Percentiles rank a stretch among this genome's conserved stretches.
phyloP scores from a whole-genome alignment of 1,140 invertebrate species.

The Drosophila miranda region DNA sequence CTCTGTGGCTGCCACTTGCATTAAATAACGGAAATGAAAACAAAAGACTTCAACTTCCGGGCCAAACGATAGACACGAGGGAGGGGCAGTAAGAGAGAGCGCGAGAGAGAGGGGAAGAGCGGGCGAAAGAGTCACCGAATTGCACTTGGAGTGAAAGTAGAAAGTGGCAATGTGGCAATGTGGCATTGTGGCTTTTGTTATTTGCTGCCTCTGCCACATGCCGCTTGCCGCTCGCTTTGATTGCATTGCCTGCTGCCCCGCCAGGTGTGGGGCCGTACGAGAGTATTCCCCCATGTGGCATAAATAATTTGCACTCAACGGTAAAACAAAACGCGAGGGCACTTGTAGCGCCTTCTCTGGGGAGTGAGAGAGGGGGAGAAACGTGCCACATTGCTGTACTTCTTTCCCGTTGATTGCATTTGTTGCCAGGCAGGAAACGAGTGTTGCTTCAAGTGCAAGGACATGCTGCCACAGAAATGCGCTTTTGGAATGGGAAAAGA shows the following conservation, averaged over 20 bases:
- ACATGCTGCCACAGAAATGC: slow-evolving; percentile 21
- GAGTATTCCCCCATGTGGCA: slow-evolving; percentile 59
- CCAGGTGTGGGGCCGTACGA: neutral
- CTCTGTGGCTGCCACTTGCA: slow-evolving; percentile 58
- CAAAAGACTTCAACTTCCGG: slow-evolving; percentile 78
- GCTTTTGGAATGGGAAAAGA: too few species aligned
- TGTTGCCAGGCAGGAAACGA: slow-evolving; percentile 13
- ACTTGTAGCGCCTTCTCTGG: slow-evolving; percentile 56
- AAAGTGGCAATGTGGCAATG: slow-evolving; percentile 71
- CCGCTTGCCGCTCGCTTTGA: too few species aligned
- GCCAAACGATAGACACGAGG: neutral
- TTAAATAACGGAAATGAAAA: slow-evolving; percentile 80
- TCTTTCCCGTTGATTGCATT: slow-evolving; percentile 58
- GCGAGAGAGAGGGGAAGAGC: slow-evolving; percentile 8
- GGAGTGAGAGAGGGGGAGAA: neutral
- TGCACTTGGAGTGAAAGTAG: slow-evolving; percentile 73
- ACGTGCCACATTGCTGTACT: slow-evolving; percentile 35
- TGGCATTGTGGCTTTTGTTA: slow-evolving; percentile 69
- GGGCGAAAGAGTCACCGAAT: slow-evolving; percentile 40
- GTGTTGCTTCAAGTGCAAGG: slow-evolving; percentile 70
- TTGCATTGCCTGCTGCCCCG: neutral
- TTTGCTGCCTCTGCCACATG: slow-evolving; percentile 15
- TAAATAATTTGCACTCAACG: slow-evolving; percentile 75
- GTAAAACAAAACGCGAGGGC: slow-evolving; percentile 63
- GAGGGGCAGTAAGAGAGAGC: neutral